Conservation (phyloP, 2,113 vertebrate genomes). For the Ammodramus savannarum region DNA sequence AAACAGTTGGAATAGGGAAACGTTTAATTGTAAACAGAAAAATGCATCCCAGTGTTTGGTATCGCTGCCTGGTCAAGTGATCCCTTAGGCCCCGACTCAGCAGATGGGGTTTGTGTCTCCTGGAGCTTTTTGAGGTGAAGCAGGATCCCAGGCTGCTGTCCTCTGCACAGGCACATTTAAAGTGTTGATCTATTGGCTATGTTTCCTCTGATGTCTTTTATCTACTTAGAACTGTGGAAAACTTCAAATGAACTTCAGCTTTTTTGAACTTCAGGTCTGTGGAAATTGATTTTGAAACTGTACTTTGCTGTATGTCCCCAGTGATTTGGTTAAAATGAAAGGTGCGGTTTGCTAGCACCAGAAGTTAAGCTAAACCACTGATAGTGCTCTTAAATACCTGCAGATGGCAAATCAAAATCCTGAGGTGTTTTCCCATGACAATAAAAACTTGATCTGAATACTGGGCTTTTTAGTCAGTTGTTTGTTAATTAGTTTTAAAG, state of each 20-base stretch:
- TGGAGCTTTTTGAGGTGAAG: background rate
- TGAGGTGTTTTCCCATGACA: background rate
- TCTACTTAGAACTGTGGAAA: background rate
- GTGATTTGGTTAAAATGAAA: background rate
- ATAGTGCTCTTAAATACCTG: background rate
- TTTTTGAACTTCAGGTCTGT: background rate
- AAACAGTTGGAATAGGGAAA: background rate
- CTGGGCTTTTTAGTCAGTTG: background rate
- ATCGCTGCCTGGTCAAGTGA: fast-evolving
- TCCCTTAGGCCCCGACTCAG: background rate
- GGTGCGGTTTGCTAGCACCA: background rate
- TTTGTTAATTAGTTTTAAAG: background rate
- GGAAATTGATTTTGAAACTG: background rate
- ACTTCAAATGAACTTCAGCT: background rate
- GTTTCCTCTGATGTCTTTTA: background rate
- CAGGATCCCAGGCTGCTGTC: background rate
- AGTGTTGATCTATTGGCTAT: background rate
- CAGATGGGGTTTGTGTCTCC: fast-evolving
- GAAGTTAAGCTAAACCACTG: background rate
- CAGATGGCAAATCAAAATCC: background rate
- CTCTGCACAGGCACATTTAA: background rate
- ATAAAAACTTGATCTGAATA: background rate
- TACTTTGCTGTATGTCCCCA: background rate
- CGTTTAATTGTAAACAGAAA: background rate
- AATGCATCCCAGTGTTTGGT: background rate